These are phyloP conservation scores for Tolmerus cingulatus DNA, from an alignment of 2,888 invertebrate genomes.

Conservation along the genomic window DNA sequence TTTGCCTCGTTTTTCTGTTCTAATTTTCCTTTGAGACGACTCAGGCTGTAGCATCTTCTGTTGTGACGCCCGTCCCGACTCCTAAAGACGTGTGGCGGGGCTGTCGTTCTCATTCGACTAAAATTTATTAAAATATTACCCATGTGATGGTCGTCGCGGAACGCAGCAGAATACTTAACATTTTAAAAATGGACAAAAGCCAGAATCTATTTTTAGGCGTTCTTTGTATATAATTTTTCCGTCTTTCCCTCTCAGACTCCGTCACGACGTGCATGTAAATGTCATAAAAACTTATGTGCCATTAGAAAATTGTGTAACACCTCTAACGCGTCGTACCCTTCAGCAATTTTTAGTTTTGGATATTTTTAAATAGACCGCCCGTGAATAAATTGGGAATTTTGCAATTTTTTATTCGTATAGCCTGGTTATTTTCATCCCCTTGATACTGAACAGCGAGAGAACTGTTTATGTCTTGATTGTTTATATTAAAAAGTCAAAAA, in stretches of 20 bases:
- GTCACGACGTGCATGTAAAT: not conserved
- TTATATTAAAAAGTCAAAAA: not conserved
- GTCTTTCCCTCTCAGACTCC: not conserved
- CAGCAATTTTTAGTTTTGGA: not conserved
- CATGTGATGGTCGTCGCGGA: not conserved
- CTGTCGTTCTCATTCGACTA: not conserved
- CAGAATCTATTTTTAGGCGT: slow-evolving; percentile 16
- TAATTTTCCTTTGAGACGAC: not conserved
- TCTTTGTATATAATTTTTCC: not conserved
- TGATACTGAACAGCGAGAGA: not conserved
- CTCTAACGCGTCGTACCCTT: not conserved
- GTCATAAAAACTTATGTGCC: not conserved
- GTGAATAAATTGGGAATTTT: not conserved
- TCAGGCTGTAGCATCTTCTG: not conserved
- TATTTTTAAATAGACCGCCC: not conserved
- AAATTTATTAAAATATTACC: slow-evolving; percentile 16
- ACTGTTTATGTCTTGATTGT: not conserved
- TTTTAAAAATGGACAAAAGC: slow-evolving; percentile 20
- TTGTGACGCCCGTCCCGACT: not conserved
- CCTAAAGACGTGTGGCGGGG: not conserved
- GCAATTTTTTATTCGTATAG: not conserved
- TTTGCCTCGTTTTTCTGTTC: not conserved
- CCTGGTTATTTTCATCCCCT: not conserved
- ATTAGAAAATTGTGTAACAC: not conserved
- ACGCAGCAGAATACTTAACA: not conserved